phyloP scores from a whole-genome alignment of 2,888 invertebrate species.

The Watsonalla cultraria region DNA sequence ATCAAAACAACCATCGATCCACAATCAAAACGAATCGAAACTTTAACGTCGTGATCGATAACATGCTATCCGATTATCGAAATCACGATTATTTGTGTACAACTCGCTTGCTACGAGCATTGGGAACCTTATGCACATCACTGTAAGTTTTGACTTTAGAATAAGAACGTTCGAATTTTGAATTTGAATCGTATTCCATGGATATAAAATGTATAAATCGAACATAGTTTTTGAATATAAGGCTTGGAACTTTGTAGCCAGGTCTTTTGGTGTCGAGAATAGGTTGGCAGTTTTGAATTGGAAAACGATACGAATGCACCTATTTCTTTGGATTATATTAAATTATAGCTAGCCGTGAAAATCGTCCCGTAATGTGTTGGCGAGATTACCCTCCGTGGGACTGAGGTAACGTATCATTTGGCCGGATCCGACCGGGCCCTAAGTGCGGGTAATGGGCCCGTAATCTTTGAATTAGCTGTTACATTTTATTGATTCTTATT shows the following conservation, averaged over 20 bases:
- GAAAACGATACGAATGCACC: conserved; percentile 54
- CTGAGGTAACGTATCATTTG: conserved; percentile 68
- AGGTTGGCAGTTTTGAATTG: conserved; percentile 24
- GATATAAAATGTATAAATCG: conserved; percentile 19
- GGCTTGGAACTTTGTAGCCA: conserved; percentile 17
- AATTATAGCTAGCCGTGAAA: conserved; percentile 78
- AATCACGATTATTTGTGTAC: conserved; percentile 69
- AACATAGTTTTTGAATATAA: conserved; percentile 16
- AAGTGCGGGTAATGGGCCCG: conserved; percentile 63
- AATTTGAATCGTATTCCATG: conserved; percentile 38
- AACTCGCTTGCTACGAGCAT: conserved; percentile 17
- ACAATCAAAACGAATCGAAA: conserved; percentile 74
- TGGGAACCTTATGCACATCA: conserved; percentile 19
- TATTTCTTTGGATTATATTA: conserved; percentile 79
- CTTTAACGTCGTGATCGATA: conserved; percentile 74
- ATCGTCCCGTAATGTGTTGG: conserved; percentile 75
- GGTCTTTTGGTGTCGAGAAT: conserved; percentile 26
- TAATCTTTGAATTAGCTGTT: conserved; percentile 72
- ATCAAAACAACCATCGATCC: conserved; percentile 75
- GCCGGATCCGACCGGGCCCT: conserved; percentile 50
- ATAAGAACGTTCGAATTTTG: conserved; percentile 17
- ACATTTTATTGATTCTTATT: conserved; percentile 64
- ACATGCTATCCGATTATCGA: conserved; percentile 70
- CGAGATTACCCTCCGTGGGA: conserved; percentile 70
- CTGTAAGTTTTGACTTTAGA: conserved; percentile 25